Base-by-base conservation (phyloP, 2,113 vertebrate species). In the Urocitellus parryii region DNA sequence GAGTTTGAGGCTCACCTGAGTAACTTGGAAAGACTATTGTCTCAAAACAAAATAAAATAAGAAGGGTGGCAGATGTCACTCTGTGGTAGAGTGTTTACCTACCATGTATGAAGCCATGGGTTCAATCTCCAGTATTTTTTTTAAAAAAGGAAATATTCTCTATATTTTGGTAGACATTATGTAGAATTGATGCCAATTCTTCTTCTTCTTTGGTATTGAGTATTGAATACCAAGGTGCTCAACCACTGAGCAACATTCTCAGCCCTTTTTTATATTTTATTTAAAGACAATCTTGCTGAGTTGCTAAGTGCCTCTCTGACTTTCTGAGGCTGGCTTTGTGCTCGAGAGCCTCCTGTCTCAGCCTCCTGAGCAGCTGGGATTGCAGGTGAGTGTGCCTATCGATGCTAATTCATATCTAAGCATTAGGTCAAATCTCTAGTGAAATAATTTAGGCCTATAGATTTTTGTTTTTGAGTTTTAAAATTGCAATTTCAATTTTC, bases 331-430 rank as follows among this genome's bases (percentile, higher is more conserved):
- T 13, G 48, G 48, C 48, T 51, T 51, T 51, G 48, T 51, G 13
- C 48, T 51, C 48, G 48, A 48, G 48, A 51, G 9, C 48, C 48
- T 51, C 48, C 48, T 51, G 48, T 51, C 48, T 51, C 48, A 51
- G 48, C 12, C 48, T 51, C 48, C 48, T 12, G 12, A 51, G 48
- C 48, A 51, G 48, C 11, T 51, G 48, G 48, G 48, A 51, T 51
- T 51, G 12, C 48, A 12, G 48, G 48, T 12, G 48, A 11, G 48
- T 51, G 48, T 51, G 48, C 48, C 48, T 12, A 56, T 42, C 81
- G 45, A 79, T 88, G 6, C 70, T 88, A 81, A 56, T 91, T 87
- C 20, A 42, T 85, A 58, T 76, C 81, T n/a, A 80, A 80, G 79
- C 25, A 32, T 65, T 80, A 72, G 65, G 37, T 74, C 51, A 87